A percentile compares a stretch with the other conserved stretches of the same genome.
phyloP scores from a whole-genome alignment of 2,888 invertebrate genomes.

The Dryobotodes eremita region DNA sequence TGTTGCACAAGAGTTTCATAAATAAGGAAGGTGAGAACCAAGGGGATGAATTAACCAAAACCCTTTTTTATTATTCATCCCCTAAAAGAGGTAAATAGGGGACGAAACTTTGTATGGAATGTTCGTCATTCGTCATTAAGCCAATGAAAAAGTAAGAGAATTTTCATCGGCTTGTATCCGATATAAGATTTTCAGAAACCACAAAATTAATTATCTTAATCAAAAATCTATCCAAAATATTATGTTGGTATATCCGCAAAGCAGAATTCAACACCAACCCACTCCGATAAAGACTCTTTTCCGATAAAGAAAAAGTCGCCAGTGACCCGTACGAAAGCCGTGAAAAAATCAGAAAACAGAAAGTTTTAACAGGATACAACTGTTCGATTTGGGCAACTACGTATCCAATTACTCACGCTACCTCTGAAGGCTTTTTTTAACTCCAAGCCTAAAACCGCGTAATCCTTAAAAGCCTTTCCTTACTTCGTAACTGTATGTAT shows the following conservation, averaged over 20 bases:
- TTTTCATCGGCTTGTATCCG: too few species aligned
- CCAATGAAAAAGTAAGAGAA: too few species aligned
- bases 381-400: conserved; percentile 28
- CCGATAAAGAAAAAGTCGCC: too few species aligned
- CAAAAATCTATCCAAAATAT: neutral
- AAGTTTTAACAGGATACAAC: conserved; percentile 15
- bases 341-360: neutral
- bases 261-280: neutral
- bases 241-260: neutral
- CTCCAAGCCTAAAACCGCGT: conserved; percentile 20
- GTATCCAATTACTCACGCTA: conserved; percentile 39
- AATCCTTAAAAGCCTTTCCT: conserved; percentile 30
- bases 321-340: neutral
- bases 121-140: too few species aligned
- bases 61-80: too few species aligned
- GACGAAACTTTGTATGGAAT: too few species aligned
- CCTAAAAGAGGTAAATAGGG: too few species aligned
- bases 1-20: too few species aligned
- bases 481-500: conserved; percentile 25
- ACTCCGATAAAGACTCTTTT: neutral
- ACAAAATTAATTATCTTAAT: too few species aligned
- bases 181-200: too few species aligned
- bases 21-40: too few species aligned
- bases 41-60: too few species aligned
- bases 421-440: conserved; percentile 18